These are phyloP conservation scores for Corynorhinus townsendii DNA, from an alignment of 2,113 vertebrate genomes.

Conservation along the genomic window DNA sequence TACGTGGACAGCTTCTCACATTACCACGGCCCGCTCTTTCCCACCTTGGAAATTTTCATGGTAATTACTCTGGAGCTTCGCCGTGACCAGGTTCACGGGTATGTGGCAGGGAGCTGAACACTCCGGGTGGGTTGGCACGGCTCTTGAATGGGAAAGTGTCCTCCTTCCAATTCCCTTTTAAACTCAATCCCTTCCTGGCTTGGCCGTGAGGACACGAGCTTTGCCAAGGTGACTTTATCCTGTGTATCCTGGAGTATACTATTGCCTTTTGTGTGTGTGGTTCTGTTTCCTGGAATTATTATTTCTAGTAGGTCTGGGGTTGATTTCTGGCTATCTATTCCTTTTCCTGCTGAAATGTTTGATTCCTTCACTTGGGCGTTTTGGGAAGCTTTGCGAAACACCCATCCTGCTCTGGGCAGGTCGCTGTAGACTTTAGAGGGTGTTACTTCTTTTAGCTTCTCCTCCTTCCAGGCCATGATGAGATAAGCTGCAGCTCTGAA, in stretches of 20 bases:
- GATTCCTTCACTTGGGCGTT: constrained; percentile 23
- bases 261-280: not conserved
- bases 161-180: not conserved
- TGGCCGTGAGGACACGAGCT: not conserved
- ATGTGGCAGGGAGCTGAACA: not conserved
- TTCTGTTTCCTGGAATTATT: constrained; percentile 57
- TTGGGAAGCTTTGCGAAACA: constrained; percentile 29
- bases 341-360: constrained; percentile 52
- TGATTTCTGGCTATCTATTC: constrained; percentile 49
- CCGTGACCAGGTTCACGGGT: not conserved
- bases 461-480: no score
- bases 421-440: not conserved
- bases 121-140: not conserved
- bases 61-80: not conserved
- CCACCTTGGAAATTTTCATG: constrained; percentile 27
- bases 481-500: not conserved
- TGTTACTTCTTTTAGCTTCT: not conserved
- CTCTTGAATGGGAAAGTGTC: not conserved
- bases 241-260: constrained; percentile 36
- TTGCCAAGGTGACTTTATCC: constrained; percentile 43
- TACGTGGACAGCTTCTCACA: not conserved
- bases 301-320: constrained; percentile 45
- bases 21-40: not conserved
- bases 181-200: not conserved
- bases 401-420: not conserved